phyloP scores from a whole-genome alignment of 37 sponge, comb jelly and placozoan species.

The Ephydatia muelleri region DNA sequence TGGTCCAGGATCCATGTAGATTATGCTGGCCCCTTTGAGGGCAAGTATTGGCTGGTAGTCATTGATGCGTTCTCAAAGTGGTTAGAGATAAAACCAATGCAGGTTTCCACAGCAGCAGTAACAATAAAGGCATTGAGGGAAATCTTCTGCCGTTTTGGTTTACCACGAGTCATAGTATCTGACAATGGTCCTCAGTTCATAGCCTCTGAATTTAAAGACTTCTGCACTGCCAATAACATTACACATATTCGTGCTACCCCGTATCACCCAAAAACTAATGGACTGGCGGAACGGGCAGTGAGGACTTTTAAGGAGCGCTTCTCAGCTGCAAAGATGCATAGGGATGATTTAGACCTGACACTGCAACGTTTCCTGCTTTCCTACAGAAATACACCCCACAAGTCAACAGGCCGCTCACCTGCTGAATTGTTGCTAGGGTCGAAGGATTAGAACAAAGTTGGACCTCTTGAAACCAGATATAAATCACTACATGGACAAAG shows the following conservation, averaged over 20 bases:
- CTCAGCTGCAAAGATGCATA: neutral
- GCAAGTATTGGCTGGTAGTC: too few relatives aligned
- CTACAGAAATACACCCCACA: slow-evolving; percentile 12
- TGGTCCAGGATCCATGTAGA: too few relatives aligned
- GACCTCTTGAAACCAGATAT: slow-evolving; percentile 16
- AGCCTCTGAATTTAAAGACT: neutral
- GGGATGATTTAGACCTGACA: neutral
- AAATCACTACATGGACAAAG: neutral
- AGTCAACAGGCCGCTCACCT: slow-evolving; percentile 4
- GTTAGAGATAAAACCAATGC: too few relatives aligned
- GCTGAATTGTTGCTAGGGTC: slow-evolving; percentile 20
- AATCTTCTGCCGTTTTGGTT: neutral
- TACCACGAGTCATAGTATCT: neutral
- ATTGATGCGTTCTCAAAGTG: too few relatives aligned
- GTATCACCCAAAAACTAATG: slow-evolving; percentile 22
- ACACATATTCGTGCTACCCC: slow-evolving; percentile 2
- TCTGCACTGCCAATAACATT: neutral
- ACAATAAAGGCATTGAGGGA: neutral
- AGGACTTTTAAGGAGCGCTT: slow-evolving; percentile 5
- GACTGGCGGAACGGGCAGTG: slow-evolving; percentile 13
- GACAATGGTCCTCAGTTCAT: slow-evolving; percentile 6
- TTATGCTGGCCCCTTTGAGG: too few relatives aligned
- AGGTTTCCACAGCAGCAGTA: neutral
- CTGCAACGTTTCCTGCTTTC: slow-evolving; percentile 15
- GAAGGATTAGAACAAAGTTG: slow-evolving; percentile 14